A percentile compares a stretch with the other conserved stretches of the same genome.
Evolutionary conservation across 2,797 vertebrate genomes (phyloP).

Genomic region (Adelosebastes latens): DNA sequence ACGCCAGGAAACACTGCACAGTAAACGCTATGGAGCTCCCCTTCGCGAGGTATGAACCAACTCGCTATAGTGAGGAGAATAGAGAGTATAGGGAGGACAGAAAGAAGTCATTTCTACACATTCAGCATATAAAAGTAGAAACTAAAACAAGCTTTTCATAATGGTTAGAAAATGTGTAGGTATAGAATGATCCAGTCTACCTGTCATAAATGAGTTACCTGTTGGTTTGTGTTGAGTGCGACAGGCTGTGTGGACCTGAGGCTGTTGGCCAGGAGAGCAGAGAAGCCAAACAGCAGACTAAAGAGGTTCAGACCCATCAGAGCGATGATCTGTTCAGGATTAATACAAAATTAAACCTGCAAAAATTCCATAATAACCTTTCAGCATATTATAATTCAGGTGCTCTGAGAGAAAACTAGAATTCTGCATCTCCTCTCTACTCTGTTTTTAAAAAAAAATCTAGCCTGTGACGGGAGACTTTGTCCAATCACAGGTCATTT

Average conservation of each 20-base stretch:
- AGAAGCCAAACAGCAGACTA: slow-evolving; percentile 72
- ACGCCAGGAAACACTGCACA: slow-evolving; percentile 68
- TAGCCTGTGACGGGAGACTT: too few species aligned
- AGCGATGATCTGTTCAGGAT: slow-evolving; percentile 67
- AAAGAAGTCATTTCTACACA: background rate
- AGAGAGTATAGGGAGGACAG: background rate
- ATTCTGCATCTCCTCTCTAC: too few species aligned
- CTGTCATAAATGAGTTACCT: slow-evolving; percentile 53
- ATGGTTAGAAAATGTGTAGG: background rate
- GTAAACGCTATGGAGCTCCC: slow-evolving; percentile 70
- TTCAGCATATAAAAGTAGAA: background rate
- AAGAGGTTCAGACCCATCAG: slow-evolving; percentile 77
- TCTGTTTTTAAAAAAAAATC: rapidly evolving
- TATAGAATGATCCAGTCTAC: background rate
- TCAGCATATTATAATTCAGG: too few species aligned
- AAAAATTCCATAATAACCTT: too few species aligned
- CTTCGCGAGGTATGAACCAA: slow-evolving; percentile 72
- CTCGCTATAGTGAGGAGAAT: slow-evolving; percentile 37
- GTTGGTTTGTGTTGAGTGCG: slow-evolving; percentile 56
- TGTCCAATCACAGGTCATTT: too few species aligned
- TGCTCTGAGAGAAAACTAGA: too few species aligned
- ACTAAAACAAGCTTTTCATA: background rate
- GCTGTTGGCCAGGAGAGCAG: slow-evolving; percentile 71
- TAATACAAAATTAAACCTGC: background rate
- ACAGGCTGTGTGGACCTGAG: slow-evolving; percentile 35